A percentile compares a stretch with the other conserved stretches of the same genome.
phyloP scores from a whole-genome alignment of 2,888 invertebrate genomes.

The Eustalomyia histrio region DNA sequence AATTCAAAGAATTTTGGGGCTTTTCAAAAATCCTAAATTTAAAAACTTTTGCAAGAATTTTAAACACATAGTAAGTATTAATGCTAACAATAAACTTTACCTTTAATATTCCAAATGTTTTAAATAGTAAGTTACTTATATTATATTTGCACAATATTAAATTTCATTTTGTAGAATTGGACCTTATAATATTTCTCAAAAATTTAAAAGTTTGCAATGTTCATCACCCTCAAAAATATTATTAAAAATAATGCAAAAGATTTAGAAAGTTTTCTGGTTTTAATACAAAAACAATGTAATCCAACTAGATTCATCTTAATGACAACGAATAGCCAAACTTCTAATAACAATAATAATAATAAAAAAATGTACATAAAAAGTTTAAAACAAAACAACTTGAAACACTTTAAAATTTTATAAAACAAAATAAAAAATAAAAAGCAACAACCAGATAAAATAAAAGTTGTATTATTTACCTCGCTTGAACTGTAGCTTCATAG shows the following conservation, averaged over 20 bases:
- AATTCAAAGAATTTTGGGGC: too few species aligned
- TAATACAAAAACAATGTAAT: constrained; percentile 21
- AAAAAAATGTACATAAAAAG: background rate
- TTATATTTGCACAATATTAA: too few species aligned
- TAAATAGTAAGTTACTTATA: too few species aligned
- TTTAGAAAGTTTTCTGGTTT: constrained; percentile 37
- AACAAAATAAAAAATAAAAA: background rate
- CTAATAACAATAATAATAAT: background rate
- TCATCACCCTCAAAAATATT: background rate
- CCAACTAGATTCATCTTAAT: constrained; percentile 40
- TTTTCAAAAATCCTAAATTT: too few species aligned
- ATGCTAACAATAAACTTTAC: too few species aligned
- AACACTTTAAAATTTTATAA: constrained; percentile 14
- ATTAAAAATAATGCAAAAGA: constrained; percentile 28
- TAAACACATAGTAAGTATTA: too few species aligned
- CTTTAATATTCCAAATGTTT: too few species aligned
- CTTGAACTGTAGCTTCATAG: constrained; percentile 85
- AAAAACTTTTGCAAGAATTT: too few species aligned
- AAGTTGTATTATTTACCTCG: constrained; percentile 80
- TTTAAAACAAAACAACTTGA: constrained; percentile 7
- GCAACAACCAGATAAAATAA: background rate
- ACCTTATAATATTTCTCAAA: constrained; percentile 16
- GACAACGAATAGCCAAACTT: constrained; percentile 24
- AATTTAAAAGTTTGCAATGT: background rate
- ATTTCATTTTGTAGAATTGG: background rate